phyloP scores from a whole-genome alignment of 1,140 invertebrate species.

The Achatina immaculata region DNA sequence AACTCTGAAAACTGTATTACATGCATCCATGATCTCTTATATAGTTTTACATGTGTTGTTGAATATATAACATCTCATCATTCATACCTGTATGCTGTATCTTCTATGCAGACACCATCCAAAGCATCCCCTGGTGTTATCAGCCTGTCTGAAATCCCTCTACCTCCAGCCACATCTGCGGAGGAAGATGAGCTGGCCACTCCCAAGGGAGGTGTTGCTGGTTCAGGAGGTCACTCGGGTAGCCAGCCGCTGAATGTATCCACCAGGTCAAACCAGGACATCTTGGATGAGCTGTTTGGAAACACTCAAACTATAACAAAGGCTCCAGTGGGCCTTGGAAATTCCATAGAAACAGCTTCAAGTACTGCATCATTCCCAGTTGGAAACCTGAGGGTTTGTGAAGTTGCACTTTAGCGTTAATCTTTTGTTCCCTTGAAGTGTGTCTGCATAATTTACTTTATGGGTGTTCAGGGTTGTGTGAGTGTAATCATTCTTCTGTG shows the following conservation, averaged over 20 bases:
- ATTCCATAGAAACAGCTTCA: constrained; percentile 15
- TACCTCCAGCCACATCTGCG: constrained; percentile 48
- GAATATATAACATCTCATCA: no score
- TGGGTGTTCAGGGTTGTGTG: no score
- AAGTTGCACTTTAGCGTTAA: neutral
- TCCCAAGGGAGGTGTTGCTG: constrained; percentile 43
- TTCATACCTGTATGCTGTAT: neutral
- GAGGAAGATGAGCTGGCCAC: constrained; percentile 58
- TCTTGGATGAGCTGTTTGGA: constrained; percentile 44
- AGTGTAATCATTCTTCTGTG: no score
- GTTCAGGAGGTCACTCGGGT: neutral
- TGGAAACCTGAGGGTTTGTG: constrained; percentile 13
- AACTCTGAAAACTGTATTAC: no score
- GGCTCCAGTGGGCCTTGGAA: neutral
- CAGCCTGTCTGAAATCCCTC: constrained; percentile 56
- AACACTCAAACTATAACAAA: neutral
- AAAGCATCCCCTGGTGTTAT: constrained; percentile 41
- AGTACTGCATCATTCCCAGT: constrained; percentile 33
- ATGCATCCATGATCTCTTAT: no score
- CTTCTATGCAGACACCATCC: constrained; percentile 1
- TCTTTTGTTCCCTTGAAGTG: neutral
- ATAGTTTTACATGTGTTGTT: no score
- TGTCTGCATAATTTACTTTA: no score
- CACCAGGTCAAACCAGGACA: constrained; percentile 25
- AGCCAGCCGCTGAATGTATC: constrained; percentile 8